phyloP scores from a whole-genome alignment of 30 jellyfish, hydroid and myxozoan species.

The Aurelia coerulea region DNA sequence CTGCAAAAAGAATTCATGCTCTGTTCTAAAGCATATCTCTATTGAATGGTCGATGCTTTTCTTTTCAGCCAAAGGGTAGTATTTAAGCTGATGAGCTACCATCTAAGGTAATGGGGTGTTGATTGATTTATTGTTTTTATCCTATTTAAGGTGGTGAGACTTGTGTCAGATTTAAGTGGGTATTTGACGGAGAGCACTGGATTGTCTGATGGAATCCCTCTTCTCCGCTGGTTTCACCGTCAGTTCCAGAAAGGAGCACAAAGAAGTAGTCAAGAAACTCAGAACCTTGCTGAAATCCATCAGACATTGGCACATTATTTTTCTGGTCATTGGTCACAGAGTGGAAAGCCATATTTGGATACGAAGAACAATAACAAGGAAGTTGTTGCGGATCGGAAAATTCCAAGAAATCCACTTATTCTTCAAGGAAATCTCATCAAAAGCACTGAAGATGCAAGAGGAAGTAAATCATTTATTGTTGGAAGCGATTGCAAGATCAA shows the following conservation, averaged over 20 bases:
- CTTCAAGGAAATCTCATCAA: conserved; percentile 39
- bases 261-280: conserved; percentile 2
- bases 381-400: conserved; percentile 38
- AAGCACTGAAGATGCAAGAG: conserved; percentile 1
- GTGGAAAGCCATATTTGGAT: conserved; percentile 19
- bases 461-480: conserved; percentile 13
- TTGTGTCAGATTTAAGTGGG: conserved; percentile 28
- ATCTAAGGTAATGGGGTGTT: background rate
- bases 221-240: conserved; percentile 48
- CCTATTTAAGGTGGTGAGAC: conserved; percentile 33
- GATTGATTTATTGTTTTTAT: background rate
- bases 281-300: conserved; percentile 7
- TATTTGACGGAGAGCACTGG: conserved; percentile 36
- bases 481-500: conserved; percentile 31
- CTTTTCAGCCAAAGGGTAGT: no score
- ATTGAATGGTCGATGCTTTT: no score
- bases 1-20: no score
- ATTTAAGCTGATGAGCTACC: no score
- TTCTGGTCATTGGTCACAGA: conserved; percentile 35
- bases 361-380: conserved; percentile 18
- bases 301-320: conserved; percentile 34
- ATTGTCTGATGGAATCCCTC: conserved; percentile 44
- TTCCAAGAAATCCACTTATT: conserved; percentile 51
- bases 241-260: conserved; percentile 18
- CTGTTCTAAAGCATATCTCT: no score